Conservation (phyloP, 1,140 invertebrate genomes). For the Drosophila pseudoobscura region DNA sequence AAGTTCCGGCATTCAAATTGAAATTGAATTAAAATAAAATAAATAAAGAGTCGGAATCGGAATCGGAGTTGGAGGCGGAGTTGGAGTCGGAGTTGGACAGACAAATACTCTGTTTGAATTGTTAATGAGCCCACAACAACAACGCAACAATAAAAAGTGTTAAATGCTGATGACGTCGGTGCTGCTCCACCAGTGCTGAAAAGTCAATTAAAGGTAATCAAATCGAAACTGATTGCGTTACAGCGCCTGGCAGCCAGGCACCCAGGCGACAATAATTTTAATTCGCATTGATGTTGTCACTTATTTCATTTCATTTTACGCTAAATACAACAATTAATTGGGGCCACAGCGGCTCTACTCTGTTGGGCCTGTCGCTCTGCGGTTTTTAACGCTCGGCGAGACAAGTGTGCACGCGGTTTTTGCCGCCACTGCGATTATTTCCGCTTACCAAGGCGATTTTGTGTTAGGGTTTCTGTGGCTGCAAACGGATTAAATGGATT, state of each 20-base stretch:
- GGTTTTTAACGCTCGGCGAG: slow-evolving; percentile 36
- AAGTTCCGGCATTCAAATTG: slow-evolving; percentile 62
- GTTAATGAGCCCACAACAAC: slow-evolving; percentile 56
- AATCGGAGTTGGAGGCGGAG: not conserved
- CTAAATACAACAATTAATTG: slow-evolving; percentile 64
- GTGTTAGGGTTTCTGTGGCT: slow-evolving; percentile 11
- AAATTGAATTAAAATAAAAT: slow-evolving; percentile 61
- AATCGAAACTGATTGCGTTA: slow-evolving; percentile 78
- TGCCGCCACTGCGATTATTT: slow-evolving; percentile 26
- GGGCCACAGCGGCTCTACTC: slow-evolving; percentile 10
- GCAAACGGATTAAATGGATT: no score
- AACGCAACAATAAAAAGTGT: slow-evolving; percentile 40
- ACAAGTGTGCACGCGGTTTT: slow-evolving; percentile 29
- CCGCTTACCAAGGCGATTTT: slow-evolving; percentile 2
- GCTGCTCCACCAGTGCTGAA: slow-evolving; percentile 60
- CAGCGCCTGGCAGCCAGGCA: slow-evolving; percentile 23
- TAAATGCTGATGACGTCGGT: slow-evolving; percentile 61
- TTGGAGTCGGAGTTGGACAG: not conserved
- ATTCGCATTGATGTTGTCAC: slow-evolving; percentile 52
- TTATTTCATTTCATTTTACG: slow-evolving; percentile 47
- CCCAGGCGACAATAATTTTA: slow-evolving; percentile 57
- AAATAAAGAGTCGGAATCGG: slow-evolving; percentile 36
- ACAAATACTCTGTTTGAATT: slow-evolving; percentile 61
- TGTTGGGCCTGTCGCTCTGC: slow-evolving; percentile 15
- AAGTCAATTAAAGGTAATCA: slow-evolving; percentile 82